Base-by-base conservation (phyloP, 2,113 vertebrate species). In the Pangasianodon gigas region DNA sequence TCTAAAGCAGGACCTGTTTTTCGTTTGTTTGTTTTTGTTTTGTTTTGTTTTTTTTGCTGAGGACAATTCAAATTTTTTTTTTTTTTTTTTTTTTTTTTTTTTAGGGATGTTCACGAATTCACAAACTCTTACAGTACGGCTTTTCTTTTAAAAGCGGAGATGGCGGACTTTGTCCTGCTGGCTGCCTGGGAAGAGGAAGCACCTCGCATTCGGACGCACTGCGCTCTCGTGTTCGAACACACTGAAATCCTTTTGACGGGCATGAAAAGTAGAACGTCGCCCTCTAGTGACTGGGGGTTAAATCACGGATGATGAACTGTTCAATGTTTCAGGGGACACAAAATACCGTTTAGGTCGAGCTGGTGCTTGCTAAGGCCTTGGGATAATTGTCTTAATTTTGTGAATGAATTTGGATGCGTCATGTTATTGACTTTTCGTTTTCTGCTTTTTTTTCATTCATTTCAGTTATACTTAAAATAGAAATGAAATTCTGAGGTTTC, bases 301-400 rank as follows among this genome's bases (percentile, higher is more conserved):
- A 58, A 29, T 84, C 56, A 44, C 9, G 5, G 54, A 58, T 21
- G 32, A 58, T 60, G 4, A 41, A 82, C 81, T 88, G 80, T 90
- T 67, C 74, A 85, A 86, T 51, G 86, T 90, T 92, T 90, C 88
- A 92, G 91, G 89, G 87, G 89, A 86, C 85, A 88, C 65, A 14
- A 56, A 41, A 75, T 54, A 80, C 11, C 87, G 18, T 84, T n/a
- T 86, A 41, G 52, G 58, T 90, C 44, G 71, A 85, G 87, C 58
- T 67, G 87, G 67, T 79, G 19, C 60, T 79, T 88, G 48, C 41
- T 74, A 80, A 89, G 87, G 56, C 65, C 81, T 90, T 82, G 77
- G 85, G 88, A 85, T 85, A 84, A 89, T 88, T 85, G 91, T 92
- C 91, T 92, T 92, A 89, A 92, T 82, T 87, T 67, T 83, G 84